Percentiles rank a stretch among this genome's conserved stretches.
Conservation (phyloP, 2,797 vertebrate species). For the Hylomyscus alleni region DNA sequence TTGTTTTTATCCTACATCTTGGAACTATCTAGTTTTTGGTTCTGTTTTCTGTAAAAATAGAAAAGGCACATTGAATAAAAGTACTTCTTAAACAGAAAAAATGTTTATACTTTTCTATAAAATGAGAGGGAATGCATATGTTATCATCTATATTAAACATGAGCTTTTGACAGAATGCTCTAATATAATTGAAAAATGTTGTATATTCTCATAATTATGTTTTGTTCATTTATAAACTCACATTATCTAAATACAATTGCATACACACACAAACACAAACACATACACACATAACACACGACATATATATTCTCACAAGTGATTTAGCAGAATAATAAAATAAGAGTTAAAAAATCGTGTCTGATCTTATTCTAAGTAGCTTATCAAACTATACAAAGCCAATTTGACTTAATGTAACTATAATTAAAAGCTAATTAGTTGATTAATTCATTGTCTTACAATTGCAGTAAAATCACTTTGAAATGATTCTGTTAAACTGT, state of each 20-base stretch:
- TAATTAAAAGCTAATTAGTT: constrained; percentile 54
- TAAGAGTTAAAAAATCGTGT: neutral
- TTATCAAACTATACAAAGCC: constrained; percentile 20
- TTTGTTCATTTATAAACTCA: neutral
- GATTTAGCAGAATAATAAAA: constrained; percentile 8
- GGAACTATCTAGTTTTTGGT: too few species aligned
- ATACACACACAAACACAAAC: neutral
- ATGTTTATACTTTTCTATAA: neutral
- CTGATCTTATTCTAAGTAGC: constrained; percentile 13
- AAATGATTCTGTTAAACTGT: constrained; percentile 25
- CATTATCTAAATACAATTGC: neutral
- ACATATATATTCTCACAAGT: neutral
- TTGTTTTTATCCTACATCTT: too few species aligned
- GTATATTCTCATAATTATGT: neutral
- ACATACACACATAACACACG: neutral
- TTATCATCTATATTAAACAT: neutral
- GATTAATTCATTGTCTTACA: constrained; percentile 43
- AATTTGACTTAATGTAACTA: constrained; percentile 24
- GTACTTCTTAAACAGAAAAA: too few species aligned
- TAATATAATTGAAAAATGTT: neutral
- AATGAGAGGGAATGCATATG: neutral
- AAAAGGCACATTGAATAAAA: too few species aligned
- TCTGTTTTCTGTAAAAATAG: too few species aligned
- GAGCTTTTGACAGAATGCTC: neutral
- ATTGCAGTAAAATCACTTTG: neutral